Percentiles rank a stretch among this genome's conserved stretches.
These are phyloP conservation scores for Pithys albifrons DNA, from an alignment of 2,113 vertebrate species.

Conservation along the genomic window DNA sequence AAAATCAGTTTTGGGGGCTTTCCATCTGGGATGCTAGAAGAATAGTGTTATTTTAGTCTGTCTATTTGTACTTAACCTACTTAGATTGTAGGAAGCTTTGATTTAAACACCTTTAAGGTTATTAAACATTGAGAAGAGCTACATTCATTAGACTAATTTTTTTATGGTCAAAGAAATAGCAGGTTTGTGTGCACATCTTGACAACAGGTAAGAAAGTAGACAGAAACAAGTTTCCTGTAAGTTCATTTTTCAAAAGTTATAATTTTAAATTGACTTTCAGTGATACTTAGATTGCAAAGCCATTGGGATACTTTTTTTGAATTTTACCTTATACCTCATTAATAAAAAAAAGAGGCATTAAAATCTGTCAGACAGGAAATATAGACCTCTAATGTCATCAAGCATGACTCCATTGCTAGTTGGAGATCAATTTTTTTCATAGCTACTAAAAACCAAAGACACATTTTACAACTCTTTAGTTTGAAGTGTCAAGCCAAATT, in stretches of 20 bases:
- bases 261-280: background rate
- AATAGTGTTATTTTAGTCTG: background rate
- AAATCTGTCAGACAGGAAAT: conserved; percentile 36
- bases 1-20: background rate
- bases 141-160: background rate
- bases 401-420: background rate
- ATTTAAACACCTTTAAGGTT: background rate
- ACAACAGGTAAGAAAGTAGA: background rate
- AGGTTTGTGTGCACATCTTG: background rate
- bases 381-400: conserved; percentile 18
- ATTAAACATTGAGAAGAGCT: background rate
- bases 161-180: background rate
- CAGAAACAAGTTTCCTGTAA: background rate
- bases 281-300: background rate
- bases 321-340: conserved; percentile 5
- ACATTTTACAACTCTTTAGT: conserved; percentile 45
- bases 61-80: background rate
- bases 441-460: conserved; percentile 51
- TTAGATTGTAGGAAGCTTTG: background rate
- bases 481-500: conserved; percentile 29
- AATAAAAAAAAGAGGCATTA: background rate
- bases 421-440: conserved; percentile 3
- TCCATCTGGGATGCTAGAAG: background rate
- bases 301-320: background rate
- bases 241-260: background rate